These are phyloP conservation scores for Taphrorychus bicolor DNA, from an alignment of 2,888 invertebrate species.

Conservation along the genomic window DNA sequence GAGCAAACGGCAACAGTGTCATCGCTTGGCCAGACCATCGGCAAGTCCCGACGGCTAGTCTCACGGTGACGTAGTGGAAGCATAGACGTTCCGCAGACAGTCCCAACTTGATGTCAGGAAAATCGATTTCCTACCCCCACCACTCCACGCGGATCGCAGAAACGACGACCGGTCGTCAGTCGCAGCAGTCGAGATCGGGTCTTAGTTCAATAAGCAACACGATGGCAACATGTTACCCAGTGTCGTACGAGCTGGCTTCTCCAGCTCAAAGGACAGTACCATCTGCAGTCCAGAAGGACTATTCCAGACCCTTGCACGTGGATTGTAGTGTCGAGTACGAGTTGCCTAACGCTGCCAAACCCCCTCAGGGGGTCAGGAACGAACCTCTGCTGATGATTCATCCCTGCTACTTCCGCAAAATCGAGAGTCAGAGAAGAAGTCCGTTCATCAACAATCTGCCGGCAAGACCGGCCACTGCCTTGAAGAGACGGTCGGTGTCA, in stretches of 20 bases:
- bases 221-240: conserved; percentile 59
- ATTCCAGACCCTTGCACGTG: conserved; percentile 85
- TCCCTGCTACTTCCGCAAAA: conserved; percentile 87
- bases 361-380: conserved; percentile 81
- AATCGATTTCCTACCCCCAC: conserved; percentile 62
- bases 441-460: conserved; percentile 87
- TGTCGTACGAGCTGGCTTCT: conserved; percentile 42
- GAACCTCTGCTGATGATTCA: conserved; percentile 90
- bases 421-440: conserved; percentile 82
- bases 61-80: conserved; percentile 53
- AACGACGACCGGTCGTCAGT: conserved; percentile 18
- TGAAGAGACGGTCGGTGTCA: conserved; percentile 44
- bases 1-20: conserved; percentile 11
- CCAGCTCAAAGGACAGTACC: conserved; percentile 58
- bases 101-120: conserved; percentile 52
- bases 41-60: conserved; percentile 36
- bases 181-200: conserved; percentile 56
- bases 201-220: conserved; percentile 51
- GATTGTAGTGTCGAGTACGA: conserved; percentile 93
- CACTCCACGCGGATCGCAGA: conserved; percentile 41
- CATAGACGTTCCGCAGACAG: conserved; percentile 54
- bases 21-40: conserved; percentile 33
- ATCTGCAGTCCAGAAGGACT: conserved; percentile 73
- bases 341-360: conserved; percentile 87
- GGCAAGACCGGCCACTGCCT: conserved; percentile 49